These are phyloP conservation scores for Eledona agricola DNA, from an alignment of 2,888 invertebrate species.

Conservation along the genomic window DNA sequence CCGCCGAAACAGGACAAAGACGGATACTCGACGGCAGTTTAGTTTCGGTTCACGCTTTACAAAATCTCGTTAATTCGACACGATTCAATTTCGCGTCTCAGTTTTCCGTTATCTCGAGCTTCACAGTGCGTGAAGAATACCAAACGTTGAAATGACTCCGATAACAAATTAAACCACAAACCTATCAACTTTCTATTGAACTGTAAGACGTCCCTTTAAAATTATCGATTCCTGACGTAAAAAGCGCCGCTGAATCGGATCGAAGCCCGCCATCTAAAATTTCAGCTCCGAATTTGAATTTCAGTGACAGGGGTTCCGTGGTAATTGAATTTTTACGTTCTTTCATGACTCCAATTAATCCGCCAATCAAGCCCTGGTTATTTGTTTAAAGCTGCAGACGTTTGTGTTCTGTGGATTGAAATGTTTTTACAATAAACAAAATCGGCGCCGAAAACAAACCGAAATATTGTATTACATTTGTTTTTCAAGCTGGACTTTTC, in stretches of 20 bases:
- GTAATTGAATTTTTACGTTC: too few relatives aligned
- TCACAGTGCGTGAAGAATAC: constrained; percentile 6
- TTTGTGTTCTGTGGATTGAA: not conserved
- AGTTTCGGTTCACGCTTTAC: constrained; percentile 12
- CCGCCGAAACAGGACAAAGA: too few relatives aligned
- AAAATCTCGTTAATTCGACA: constrained; percentile 17
- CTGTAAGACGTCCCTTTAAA: too few relatives aligned
- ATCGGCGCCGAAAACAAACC: constrained; percentile 30
- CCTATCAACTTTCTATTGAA: not conserved
- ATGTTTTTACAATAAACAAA: constrained; percentile 19
- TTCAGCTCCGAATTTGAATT: too few relatives aligned
- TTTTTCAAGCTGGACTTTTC: constrained; percentile 14
- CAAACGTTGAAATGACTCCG: constrained; percentile 2
- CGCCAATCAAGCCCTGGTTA: constrained; percentile 11
- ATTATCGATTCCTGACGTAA: too few relatives aligned
- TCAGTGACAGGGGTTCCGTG: too few relatives aligned
- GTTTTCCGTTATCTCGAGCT: constrained; percentile 5
- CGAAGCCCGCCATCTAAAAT: too few relatives aligned
- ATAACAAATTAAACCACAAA: not conserved
- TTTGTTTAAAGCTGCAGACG: constrained; percentile 11
- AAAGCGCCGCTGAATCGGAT: too few relatives aligned
- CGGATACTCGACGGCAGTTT: constrained; percentile 13
- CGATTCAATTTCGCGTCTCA: constrained; percentile 17
- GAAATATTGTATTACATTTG: constrained; percentile 29
- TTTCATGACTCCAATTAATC: constrained; percentile 12